phyloP scores from a whole-genome alignment of 2,888 invertebrate genomes.

The Cheilosia vulpina region DNA sequence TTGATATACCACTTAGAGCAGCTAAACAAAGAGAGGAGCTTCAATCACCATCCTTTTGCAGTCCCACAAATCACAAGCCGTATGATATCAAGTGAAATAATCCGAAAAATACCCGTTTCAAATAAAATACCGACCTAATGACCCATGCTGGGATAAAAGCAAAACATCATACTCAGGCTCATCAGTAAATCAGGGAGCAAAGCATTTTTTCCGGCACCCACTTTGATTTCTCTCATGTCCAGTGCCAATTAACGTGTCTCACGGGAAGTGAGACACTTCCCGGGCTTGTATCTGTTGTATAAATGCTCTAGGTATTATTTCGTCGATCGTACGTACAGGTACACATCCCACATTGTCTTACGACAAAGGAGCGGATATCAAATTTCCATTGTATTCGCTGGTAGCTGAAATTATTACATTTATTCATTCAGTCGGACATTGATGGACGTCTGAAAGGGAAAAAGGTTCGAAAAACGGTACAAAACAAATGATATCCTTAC shows the following conservation, averaged over 20 bases:
- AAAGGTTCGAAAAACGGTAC: slow-evolving; percentile 25
- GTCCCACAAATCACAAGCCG: slow-evolving; percentile 34
- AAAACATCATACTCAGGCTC: slow-evolving; percentile 51
- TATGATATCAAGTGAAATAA: slow-evolving; percentile 65
- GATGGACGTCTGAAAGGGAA: slow-evolving; percentile 37
- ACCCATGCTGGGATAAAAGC: slow-evolving; percentile 72
- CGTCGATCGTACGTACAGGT: slow-evolving; percentile 16
- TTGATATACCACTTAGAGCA: slow-evolving; percentile 53
- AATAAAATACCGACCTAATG: slow-evolving; percentile 70
- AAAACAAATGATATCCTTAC: slow-evolving; percentile 25
- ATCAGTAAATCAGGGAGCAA: slow-evolving; percentile 56
- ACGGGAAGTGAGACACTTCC: slow-evolving; percentile 56
- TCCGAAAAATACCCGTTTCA: slow-evolving; percentile 65
- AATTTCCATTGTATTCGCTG: slow-evolving; percentile 29
- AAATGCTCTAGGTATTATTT: background rate
- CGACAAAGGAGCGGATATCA: slow-evolving; percentile 55
- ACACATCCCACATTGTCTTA: slow-evolving; percentile 29
- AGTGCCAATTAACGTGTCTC: slow-evolving; percentile 72
- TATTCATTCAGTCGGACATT: slow-evolving; percentile 48
- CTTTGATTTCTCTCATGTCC: slow-evolving; percentile 71
- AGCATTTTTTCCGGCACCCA: slow-evolving; percentile 65
- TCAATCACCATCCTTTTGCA: slow-evolving; percentile 57
- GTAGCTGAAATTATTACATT: slow-evolving; percentile 45
- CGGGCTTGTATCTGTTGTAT: background rate
- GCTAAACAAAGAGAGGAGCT: slow-evolving; percentile 50